phyloP scores from a whole-genome alignment of 2,797 vertebrate species.

The Labeo calbasu region DNA sequence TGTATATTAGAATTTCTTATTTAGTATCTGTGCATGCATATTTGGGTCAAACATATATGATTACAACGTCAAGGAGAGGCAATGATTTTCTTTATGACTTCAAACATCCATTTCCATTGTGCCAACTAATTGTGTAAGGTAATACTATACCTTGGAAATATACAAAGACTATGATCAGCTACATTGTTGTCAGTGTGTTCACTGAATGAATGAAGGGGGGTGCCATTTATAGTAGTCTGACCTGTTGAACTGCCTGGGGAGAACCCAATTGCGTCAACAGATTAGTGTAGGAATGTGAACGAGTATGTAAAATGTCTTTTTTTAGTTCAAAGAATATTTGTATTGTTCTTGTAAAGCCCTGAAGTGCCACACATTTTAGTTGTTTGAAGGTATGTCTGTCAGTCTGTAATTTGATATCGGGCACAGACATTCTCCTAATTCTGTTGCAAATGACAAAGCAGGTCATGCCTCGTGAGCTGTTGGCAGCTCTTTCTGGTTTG shows the following conservation, averaged over 20 bases:
- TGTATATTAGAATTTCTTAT: not conserved
- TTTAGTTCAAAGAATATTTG: constrained; percentile 19
- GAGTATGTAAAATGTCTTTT: not conserved
- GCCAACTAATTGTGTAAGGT: not conserved
- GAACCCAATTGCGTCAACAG: constrained; percentile 29
- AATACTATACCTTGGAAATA: not conserved
- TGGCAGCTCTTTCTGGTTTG: not conserved
- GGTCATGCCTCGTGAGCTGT: not conserved
- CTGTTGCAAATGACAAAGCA: not conserved
- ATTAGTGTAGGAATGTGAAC: constrained; percentile 6
- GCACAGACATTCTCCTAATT: constrained; percentile 6
- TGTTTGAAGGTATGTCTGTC: constrained; percentile 15
- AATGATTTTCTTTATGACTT: not conserved
- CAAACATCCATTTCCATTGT: not conserved
- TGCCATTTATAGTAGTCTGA: constrained; percentile 39
- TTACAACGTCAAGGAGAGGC: no score
- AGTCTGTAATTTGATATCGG: constrained; percentile 3
- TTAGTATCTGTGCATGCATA: not conserved
- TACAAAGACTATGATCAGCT: constrained; percentile 9
- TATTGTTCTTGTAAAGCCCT: constrained; percentile 1
- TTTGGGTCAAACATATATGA: not conserved
- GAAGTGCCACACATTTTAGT: not conserved
- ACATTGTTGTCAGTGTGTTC: not conserved
- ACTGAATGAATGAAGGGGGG: not conserved
- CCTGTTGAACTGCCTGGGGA: constrained; percentile 32